phyloP scores from a whole-genome alignment of 2,888 invertebrate species.

The Pteria penguin region DNA sequence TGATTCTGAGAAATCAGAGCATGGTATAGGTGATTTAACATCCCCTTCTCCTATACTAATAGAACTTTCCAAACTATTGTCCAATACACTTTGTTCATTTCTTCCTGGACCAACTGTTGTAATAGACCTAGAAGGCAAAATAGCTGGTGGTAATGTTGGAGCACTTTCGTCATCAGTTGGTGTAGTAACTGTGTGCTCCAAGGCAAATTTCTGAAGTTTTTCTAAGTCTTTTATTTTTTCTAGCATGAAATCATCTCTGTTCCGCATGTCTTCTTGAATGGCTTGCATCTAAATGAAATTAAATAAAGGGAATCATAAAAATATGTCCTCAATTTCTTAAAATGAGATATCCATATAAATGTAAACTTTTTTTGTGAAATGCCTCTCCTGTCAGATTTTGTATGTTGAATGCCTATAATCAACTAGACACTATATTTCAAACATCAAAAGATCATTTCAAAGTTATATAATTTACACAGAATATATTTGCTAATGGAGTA shows the following conservation, averaged over 20 bases:
- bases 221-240: conserved; percentile 50
- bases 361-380: too few species aligned
- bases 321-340: too few species aligned
- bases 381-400: too few species aligned
- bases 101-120: not conserved
- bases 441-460: too few species aligned
- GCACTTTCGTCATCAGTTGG: not conserved
- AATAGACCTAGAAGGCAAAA: not conserved
- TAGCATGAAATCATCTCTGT: conserved; percentile 38
- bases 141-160: conserved; percentile 10
- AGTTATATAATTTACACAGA: too few species aligned
- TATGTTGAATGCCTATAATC: too few species aligned
- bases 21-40: conserved; percentile 37
- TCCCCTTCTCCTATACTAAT: not conserved
- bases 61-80: not conserved
- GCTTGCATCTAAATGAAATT: conserved; percentile 54
- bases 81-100: not conserved
- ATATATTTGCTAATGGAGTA: too few species aligned
- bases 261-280: conserved; percentile 40
- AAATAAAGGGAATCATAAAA: too few species aligned
- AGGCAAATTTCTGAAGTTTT: conserved; percentile 50
- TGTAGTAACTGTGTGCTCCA: conserved; percentile 49
- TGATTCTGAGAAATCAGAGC: conserved; percentile 26
- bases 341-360: too few species aligned
- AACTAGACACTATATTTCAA: too few species aligned